Base-by-base conservation (phyloP, 2,797 vertebrate genomes). In the Pseudochromis fuscus region DNA sequence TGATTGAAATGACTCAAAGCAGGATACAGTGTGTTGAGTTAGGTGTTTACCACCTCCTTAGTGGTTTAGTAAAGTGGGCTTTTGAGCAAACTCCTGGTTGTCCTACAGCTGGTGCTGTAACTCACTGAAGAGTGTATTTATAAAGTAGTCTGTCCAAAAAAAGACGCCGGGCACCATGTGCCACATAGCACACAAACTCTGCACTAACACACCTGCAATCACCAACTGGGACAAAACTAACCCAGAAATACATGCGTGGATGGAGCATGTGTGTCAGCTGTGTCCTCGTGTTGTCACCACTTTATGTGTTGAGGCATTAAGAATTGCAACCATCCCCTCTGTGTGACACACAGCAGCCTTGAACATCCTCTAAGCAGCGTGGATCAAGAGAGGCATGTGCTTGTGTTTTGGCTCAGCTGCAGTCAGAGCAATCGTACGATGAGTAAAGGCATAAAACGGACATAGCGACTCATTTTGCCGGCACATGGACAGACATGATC, bases 51-150 rank as follows among this genome's bases (percentile, higher is more conserved):
- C 57, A 33, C 52, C 42, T 49, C 4, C 53, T 67, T 25, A 31
- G 46, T 18, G 10, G 45, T 72, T 78, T 42, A 57, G 35, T 64
- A 9, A 64, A 80, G 48, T 4, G 37, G 50, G n/a, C n/a, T 73
- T 83, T 75, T 69, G 11, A 67, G 65, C 28, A 75, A 77, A 38
- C 55, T 44, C 46, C 49, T n/a, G 11, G 50, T 86, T 51, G 59
- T 79, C 63, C 79, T 75, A 75, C 93, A 95, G 93, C 92, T 93
- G 93, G 90, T 91, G 90, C 93, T 93, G 92, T 92, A 86, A 73
- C 89, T 95, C 92, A 94, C 55, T 88, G 80, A 85, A 84, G 90
- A 85, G 87, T 76, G 75, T 91, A 92, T 87, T 92, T 93, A 92
- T 94, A 93, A 93, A 93, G 86, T 84, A 83, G 89, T 87, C 74